Evolutionary conservation across 1,140 invertebrate species (phyloP), one percentile per base, ranked within the genome.

Genomic region (Drosophila persimilis): DNA sequence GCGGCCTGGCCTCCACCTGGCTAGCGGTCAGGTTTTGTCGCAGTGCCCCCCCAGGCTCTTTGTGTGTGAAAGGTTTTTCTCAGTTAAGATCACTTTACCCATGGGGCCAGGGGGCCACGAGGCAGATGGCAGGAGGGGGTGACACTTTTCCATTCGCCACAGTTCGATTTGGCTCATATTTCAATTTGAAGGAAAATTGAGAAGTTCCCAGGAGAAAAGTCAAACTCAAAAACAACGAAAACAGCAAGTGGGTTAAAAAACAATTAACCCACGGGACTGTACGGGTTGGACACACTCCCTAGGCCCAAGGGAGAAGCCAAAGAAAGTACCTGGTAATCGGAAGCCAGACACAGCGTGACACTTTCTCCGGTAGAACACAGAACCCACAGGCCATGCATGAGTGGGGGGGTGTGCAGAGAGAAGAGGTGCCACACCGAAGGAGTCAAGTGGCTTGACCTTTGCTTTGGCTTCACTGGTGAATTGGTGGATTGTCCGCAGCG

Each of bases 81-180:
- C 43, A 15, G 56, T 4, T 13, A 13, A 39, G 35, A 39, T 39
- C 35, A 39, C 35, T 39, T 39, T 35, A 35, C 31, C 31, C 15
- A 35, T 13, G n/a, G 62, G 24, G 47, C 62, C n/a, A 20, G 5
- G 24, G 24, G 24, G 24, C 59, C 22, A 35, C 7, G 8, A n/a
- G n/a, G n/a, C n/a, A n/a, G n/a, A 50, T n/a, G 24, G 47, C 62
- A 24, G 13, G 20, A 47, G 52, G 31, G 22, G 20, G 11, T 59
- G 64, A 51, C 43, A 46, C 6, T 20, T 39, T 39, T 11, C 35
- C 35, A 39, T 39, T 39, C 35, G 35, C 11, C 13, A 13, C 35
- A 13, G 35, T 13, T 73, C 67, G 59, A 72, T 55, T 65, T 67
- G 65, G 15, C 66, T 73, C 71, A 57, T 73, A 73, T 73, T 73